Conservation (phyloP, 2,113 vertebrate genomes). For the Columba janthina region DNA sequence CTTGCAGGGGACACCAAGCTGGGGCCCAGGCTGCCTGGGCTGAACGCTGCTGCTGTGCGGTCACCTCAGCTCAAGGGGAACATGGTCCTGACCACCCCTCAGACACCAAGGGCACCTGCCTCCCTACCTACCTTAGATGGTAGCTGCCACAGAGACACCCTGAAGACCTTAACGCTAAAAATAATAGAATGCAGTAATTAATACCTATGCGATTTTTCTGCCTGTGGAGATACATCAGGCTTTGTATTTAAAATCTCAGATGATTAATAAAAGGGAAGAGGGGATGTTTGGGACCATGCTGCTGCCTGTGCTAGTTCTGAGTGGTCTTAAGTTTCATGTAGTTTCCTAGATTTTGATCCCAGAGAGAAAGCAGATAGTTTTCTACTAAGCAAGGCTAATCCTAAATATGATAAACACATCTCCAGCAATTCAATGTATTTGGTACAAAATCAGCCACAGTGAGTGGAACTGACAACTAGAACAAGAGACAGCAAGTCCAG, state of each 20-base stretch:
- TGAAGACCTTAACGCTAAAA: not conserved
- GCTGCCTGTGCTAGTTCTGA: not conserved
- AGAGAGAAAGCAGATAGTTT: not conserved
- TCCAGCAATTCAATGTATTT: not conserved
- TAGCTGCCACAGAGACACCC: not conserved
- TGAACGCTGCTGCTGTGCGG: not conserved
- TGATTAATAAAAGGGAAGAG: not conserved
- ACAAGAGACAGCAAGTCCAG: not conserved
- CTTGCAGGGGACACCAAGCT: fast-evolving
- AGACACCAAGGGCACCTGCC: not conserved
- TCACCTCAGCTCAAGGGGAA: not conserved
- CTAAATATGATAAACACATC: not conserved
- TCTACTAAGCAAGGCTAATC: not conserved
- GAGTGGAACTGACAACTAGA: not conserved
- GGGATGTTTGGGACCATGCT: not conserved
- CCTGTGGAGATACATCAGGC: not conserved
- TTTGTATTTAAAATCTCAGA: not conserved
- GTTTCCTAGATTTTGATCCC: not conserved
- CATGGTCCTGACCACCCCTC: not conserved
- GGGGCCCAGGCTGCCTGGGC: not conserved
- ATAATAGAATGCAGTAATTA: not conserved
- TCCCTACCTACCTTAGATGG: not conserved
- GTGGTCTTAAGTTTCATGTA: not conserved
- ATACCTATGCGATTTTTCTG: not conserved
- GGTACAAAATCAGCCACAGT: not conserved